Evolutionary conservation across 1,140 invertebrate species (phyloP).

Genomic region (Caenorhabditis elegans): WBcel235 BX284603.4:4543001-4543500

Average conservation of each 20-base stretch:
- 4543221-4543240: slow-evolving; percentile 79
- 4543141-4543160: slow-evolving; percentile 60
- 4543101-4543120: slow-evolving; percentile 65
- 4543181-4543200: not conserved
- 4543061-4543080: slow-evolving; percentile 62
- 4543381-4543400: slow-evolving; percentile 78
- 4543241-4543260: slow-evolving; percentile 91
- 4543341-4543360: slow-evolving; percentile 88
- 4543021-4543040: slow-evolving; percentile 44
- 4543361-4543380: slow-evolving; percentile 97
- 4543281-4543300: slow-evolving; percentile 83
- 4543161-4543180: slow-evolving; percentile 21
- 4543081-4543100: slow-evolving; percentile 59
- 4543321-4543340: slow-evolving; percentile 77
- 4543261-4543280: slow-evolving; percentile 84
- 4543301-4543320: slow-evolving; percentile 70
- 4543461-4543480: no score
- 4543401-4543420: not conserved
- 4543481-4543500: no score
- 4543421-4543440: no score
- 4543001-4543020: slow-evolving; percentile 63
- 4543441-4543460: no score
- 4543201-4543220: slow-evolving; percentile 38
- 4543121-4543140: slow-evolving; percentile 57
- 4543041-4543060: not conserved